Evolutionary conservation across 2,888 invertebrate genomes (phyloP).

Genomic region (Epirrhoe tristata): DNA sequence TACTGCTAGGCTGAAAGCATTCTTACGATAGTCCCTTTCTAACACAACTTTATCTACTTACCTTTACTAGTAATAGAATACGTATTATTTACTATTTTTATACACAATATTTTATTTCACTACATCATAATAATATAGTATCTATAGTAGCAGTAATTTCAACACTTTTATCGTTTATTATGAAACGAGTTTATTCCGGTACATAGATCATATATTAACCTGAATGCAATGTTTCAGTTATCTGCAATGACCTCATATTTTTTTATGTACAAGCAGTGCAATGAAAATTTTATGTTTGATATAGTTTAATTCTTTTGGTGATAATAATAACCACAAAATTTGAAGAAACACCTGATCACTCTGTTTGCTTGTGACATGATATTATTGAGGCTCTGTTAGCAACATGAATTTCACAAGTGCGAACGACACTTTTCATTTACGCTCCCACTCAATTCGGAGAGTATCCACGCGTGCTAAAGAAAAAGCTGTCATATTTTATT

Average conservation of each 20-base stretch:
- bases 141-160: too few relatives aligned
- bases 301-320: too few relatives aligned
- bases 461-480: conserved; percentile 55
- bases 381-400: conserved; percentile 13
- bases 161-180: too few relatives aligned
- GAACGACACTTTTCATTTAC: conserved; percentile 54
- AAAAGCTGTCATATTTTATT: conserved; percentile 69
- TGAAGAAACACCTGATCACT: background rate
- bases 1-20: conserved; percentile 1
- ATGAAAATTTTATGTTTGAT: too few relatives aligned
- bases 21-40: background rate
- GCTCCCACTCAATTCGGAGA: conserved; percentile 57
- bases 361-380: conserved; percentile 6
- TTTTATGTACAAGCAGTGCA: too few relatives aligned
- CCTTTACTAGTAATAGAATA: background rate
- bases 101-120: too few relatives aligned
- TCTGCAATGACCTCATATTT: too few relatives aligned
- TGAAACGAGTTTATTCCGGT: too few relatives aligned
- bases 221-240: too few relatives aligned
- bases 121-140: too few relatives aligned
- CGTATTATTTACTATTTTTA: background rate
- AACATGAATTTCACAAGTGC: conserved; percentile 33
- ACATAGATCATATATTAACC: too few relatives aligned
- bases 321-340: background rate
- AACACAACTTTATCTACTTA: background rate